A percentile compares a stretch with the other conserved stretches of the same genome.
phyloP scores from a whole-genome alignment of 1,140 invertebrate species.

The Dendrolimus kikuchii region DNA sequence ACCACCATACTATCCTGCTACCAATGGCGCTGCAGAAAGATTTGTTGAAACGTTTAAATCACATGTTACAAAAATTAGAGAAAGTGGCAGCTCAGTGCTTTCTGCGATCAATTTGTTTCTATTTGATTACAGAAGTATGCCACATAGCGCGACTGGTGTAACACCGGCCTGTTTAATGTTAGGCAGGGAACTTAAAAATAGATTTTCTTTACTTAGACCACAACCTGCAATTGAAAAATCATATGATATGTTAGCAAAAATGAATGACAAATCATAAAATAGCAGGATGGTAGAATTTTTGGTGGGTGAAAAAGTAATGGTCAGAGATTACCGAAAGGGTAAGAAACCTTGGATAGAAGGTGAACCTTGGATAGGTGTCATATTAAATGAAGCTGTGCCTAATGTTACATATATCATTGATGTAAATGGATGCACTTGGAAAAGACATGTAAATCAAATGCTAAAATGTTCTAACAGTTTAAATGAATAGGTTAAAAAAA shows the following conservation, averaged over 20 bases:
- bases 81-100: slow-evolving; percentile 21
- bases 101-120: slow-evolving; percentile 21
- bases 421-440: slow-evolving; percentile 11
- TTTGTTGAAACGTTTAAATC: slow-evolving; percentile 38
- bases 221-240: slow-evolving; percentile 3
- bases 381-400: slow-evolving; percentile 9
- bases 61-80: slow-evolving; percentile 20
- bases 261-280: too few relatives aligned
- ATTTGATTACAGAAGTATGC: slow-evolving; percentile 19
- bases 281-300: slow-evolving; percentile 6
- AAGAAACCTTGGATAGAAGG: slow-evolving; percentile 1
- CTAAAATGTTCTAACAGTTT: too few relatives aligned
- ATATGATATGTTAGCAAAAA: slow-evolving; percentile 1
- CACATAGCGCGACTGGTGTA: slow-evolving; percentile 10
- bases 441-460: too few relatives aligned
- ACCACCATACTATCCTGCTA: slow-evolving; percentile 36
- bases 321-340: slow-evolving; percentile 8
- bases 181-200: slow-evolving; percentile 11
- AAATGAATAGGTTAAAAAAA: too few relatives aligned
- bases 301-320: slow-evolving; percentile 5
- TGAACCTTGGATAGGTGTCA: too few relatives aligned
- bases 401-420: slow-evolving; percentile 10
- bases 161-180: slow-evolving; percentile 14
- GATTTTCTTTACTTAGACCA: slow-evolving; percentile 1
- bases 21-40: slow-evolving; percentile 42